Evolutionary conservation across 2,888 invertebrate species (phyloP).

Genomic region (Melanophora roralis): DNA sequence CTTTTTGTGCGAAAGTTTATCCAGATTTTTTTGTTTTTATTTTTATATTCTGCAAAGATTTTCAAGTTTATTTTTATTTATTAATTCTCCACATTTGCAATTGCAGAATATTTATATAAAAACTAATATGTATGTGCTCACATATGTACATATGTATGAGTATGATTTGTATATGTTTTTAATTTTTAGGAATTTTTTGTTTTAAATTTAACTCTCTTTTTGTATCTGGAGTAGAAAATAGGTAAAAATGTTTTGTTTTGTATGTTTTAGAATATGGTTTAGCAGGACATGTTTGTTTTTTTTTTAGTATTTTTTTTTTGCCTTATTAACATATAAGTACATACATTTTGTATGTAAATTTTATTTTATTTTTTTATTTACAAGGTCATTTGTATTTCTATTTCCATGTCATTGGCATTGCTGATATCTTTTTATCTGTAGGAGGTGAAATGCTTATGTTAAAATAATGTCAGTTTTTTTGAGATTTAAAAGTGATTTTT

Average conservation of each 20-base stretch:
- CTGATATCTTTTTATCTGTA: constrained; percentile 25
- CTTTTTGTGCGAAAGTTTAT: constrained; percentile 42
- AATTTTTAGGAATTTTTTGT: neutral
- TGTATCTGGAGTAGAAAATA: constrained; percentile 9
- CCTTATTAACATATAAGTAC: neutral
- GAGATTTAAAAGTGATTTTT: too few relatives aligned
- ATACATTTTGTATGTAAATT: constrained; percentile 24
- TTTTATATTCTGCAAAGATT: constrained; percentile 37
- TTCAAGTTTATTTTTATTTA: neutral
- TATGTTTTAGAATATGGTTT: constrained; percentile 51
- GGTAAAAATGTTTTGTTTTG: constrained; percentile 5
- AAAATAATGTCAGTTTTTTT: too few relatives aligned
- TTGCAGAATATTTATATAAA: neutral
- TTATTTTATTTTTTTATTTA: constrained; percentile 37
- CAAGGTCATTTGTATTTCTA: constrained; percentile 75
- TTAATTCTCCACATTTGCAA: neutral
- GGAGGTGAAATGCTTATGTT: too few relatives aligned
- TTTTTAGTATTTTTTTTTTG: neutral
- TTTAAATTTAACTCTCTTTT: constrained; percentile 21
- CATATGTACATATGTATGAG: neutral
- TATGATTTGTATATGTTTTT: neutral
- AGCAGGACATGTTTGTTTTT: constrained; percentile 51
- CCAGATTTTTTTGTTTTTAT: constrained; percentile 55
- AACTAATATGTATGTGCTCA: neutral
- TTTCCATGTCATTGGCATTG: constrained; percentile 61